Evolutionary conservation across 2,797 vertebrate species (phyloP).

Genomic region (Acanthopagrus latus): DNA sequence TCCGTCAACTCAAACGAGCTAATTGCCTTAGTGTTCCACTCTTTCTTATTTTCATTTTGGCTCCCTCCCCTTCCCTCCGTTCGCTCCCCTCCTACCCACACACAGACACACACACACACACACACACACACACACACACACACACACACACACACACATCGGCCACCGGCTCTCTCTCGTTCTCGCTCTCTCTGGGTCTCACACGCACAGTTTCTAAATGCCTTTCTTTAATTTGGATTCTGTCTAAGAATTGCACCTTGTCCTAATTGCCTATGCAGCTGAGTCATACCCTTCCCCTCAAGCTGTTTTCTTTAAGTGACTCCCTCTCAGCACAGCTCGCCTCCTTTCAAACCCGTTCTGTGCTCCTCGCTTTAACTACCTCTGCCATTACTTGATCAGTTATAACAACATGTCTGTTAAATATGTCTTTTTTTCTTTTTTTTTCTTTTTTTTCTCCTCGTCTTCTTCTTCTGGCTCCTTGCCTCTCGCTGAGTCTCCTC

Average conservation of each 20-base stretch:
- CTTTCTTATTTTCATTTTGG: constrained; percentile 67
- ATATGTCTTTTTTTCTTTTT: constrained; percentile 17
- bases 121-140: constrained; percentile 62
- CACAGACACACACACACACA: constrained; percentile 58
- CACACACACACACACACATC: constrained; percentile 35
- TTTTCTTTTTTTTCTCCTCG: background rate
- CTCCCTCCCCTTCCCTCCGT: constrained; percentile 34
- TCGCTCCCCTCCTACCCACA: constrained; percentile 43
- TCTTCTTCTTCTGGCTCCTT: constrained; percentile 13
- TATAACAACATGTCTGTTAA: constrained; percentile 39
- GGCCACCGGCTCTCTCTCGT: constrained; percentile 34
- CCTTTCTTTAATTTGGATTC: constrained; percentile 66
- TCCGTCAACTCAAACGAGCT: constrained; percentile 78
- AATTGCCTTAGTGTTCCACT: constrained; percentile 76
- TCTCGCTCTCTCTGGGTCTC: constrained; percentile 17
- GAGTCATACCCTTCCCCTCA: constrained; percentile 66
- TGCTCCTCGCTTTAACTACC: constrained; percentile 13
- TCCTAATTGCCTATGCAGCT: constrained; percentile 66
- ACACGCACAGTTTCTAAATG: constrained; percentile 58
- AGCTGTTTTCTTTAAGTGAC: constrained; percentile 53
- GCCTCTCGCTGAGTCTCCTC: constrained; percentile 50
- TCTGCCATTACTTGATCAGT: constrained; percentile 43
- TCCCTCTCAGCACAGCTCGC: constrained; percentile 31
- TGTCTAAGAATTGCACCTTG: constrained; percentile 68
- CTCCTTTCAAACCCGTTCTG: constrained; percentile 27